These are phyloP conservation scores for Drosophila nasuta DNA, from an alignment of 1,140 invertebrate species.

Conservation along the genomic window DNA sequence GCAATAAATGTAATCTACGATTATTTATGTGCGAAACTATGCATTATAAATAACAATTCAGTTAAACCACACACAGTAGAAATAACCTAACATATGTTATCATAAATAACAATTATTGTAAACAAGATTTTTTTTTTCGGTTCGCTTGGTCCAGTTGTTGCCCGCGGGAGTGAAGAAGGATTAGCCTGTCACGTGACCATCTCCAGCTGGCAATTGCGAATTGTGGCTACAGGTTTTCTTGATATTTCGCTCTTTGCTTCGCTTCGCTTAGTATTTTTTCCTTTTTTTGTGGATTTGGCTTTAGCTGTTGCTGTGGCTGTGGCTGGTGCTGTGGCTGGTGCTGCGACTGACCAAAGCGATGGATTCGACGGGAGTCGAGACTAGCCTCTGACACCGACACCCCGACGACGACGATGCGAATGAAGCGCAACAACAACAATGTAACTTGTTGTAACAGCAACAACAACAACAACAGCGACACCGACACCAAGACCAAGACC, in stretches of 20 bases:
- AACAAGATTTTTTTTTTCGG: constrained; percentile 29
- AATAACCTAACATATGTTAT: constrained; percentile 10
- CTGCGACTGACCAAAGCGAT: constrained; percentile 39
- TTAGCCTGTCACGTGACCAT: constrained; percentile 67
- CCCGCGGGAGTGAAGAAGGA: constrained; percentile 1
- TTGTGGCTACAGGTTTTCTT: constrained; percentile 72
- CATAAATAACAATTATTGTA: constrained; percentile 53
- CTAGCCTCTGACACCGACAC: constrained; percentile 79
- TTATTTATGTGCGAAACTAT: not conserved
- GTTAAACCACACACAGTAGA: constrained; percentile 2
- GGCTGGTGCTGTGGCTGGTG: not conserved
- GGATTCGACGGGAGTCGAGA: constrained; percentile 45
- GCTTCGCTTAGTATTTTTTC: constrained; percentile 25
- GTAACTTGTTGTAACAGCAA: constrained; percentile 30
- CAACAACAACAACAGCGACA: constrained; percentile 20
- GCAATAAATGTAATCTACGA: not conserved
- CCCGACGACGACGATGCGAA: constrained; percentile 43
- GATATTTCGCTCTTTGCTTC: constrained; percentile 11
- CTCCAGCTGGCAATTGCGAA: constrained; percentile 65
- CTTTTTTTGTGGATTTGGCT: constrained; percentile 22
- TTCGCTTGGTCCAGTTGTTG: not conserved
- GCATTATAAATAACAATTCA: constrained; percentile 46
- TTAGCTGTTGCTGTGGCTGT: constrained; percentile 17
- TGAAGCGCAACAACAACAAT: constrained; percentile 50
- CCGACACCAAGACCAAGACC: not conserved